Percentiles rank a stretch among this genome's conserved stretches.
Evolutionary conservation across 2,888 invertebrate genomes (phyloP).

Genomic region (Neoscelio sp.): DNA sequence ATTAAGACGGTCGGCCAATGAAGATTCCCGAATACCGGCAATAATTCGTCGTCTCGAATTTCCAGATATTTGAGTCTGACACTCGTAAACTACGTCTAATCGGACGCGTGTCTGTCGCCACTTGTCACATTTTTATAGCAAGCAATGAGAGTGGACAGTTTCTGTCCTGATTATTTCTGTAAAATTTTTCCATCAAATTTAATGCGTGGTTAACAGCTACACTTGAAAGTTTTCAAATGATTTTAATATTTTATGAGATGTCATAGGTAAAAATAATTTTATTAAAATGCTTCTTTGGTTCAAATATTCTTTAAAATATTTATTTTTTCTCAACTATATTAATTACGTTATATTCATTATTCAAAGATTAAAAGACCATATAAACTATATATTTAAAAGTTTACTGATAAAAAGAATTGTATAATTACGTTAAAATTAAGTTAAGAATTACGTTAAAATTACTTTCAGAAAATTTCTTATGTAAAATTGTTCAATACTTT

Average conservation of each 20-base stretch:
- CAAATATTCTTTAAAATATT: neutral
- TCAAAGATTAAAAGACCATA: too few relatives aligned
- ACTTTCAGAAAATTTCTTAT: too few relatives aligned
- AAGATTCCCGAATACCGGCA: constrained; percentile 47
- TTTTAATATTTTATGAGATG: constrained; percentile 10
- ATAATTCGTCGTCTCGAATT: constrained; percentile 56
- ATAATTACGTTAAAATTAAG: too few relatives aligned
- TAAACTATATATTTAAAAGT: too few relatives aligned
- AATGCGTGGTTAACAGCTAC: constrained; percentile 5
- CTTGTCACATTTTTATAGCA: constrained; percentile 23
- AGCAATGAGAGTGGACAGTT: constrained; percentile 11
- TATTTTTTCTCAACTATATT: neutral
- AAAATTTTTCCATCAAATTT: constrained; percentile 2
- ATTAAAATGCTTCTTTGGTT: constrained; percentile 1
- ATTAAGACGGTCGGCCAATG: constrained; percentile 72
- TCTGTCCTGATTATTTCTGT: constrained; percentile 15
- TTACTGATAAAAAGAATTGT: too few relatives aligned
- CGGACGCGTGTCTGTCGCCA: constrained; percentile 26
- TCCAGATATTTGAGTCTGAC: constrained; percentile 41
- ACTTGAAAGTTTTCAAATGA: neutral
- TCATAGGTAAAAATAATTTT: constrained; percentile 4
- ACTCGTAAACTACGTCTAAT: constrained; percentile 47
- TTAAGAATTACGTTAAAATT: too few relatives aligned
- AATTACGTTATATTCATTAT: too few relatives aligned
- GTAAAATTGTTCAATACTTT: too few relatives aligned